These are phyloP conservation scores for Rhagophthalmus giganteus DNA, from an alignment of 2,888 invertebrate genomes.

Conservation along the genomic window DNA sequence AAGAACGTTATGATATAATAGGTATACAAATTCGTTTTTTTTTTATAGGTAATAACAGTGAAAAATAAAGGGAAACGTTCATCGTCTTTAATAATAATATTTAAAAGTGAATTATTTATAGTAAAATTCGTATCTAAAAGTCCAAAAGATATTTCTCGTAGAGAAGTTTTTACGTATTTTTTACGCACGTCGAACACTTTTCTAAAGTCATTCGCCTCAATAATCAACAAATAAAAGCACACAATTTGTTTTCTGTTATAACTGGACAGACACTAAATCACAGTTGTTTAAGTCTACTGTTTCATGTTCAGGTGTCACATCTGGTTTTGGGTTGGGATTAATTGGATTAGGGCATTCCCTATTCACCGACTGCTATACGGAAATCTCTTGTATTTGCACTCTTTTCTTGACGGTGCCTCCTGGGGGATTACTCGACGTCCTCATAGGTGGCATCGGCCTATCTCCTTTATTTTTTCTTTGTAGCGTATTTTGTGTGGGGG, in stretches of 20 bases:
- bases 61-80: conserved; percentile 1
- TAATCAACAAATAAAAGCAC: conserved; percentile 43
- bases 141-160: no score
- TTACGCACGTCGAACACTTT: no score
- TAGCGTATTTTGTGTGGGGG: conserved; percentile 46
- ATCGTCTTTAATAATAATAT: no score
- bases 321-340: conserved; percentile 34
- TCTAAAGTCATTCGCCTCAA: no score
- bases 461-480: conserved; percentile 42
- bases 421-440: conserved; percentile 54
- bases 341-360: conserved; percentile 32
- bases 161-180: no score
- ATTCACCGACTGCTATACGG: conserved; percentile 63
- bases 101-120: no score
- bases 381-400: conserved; percentile 80
- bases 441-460: conserved; percentile 52
- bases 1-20: conserved; percentile 11
- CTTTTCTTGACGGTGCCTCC: conserved; percentile 70
- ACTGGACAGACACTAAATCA: conserved; percentile 52
- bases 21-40: neutral
- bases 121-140: no score
- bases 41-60: neutral
- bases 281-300: conserved; percentile 42
- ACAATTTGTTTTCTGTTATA: conserved; percentile 47
- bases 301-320: conserved; percentile 46